Evolutionary conservation across 2,888 invertebrate genomes (phyloP).

Genomic region (Agriotes lineatus): DNA sequence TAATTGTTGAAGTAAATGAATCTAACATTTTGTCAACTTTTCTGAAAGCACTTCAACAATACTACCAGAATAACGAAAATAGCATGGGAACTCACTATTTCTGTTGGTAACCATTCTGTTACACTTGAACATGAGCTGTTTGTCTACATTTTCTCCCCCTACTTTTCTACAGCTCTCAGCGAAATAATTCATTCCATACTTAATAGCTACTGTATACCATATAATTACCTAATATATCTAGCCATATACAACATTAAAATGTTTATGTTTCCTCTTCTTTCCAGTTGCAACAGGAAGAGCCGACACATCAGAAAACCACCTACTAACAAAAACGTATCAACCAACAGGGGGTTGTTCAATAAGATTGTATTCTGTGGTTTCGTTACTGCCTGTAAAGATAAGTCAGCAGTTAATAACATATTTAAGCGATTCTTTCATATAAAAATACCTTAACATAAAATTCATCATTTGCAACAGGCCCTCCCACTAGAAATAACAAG

Average conservation of each 20-base stretch:
- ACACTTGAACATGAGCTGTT: no score
- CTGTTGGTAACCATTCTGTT: no score
- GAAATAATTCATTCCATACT: no score
- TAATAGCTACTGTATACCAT: no score
- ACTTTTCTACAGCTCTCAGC: no score
- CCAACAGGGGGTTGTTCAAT: slow-evolving; percentile 76
- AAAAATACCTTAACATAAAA: slow-evolving; percentile 72
- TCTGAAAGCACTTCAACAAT: no score
- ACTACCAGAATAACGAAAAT: no score
- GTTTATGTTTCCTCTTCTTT: slow-evolving; percentile 74
- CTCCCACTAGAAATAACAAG: slow-evolving; percentile 75
- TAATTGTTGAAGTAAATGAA: no score
- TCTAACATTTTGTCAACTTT: no score
- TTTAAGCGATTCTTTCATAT: background rate
- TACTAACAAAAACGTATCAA: slow-evolving; percentile 79
- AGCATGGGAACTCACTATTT: no score
- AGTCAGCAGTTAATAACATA: background rate
- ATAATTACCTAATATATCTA: slow-evolving; percentile 75
- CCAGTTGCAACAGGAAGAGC: slow-evolving; percentile 75
- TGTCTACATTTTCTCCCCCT: no score
- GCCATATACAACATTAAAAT: slow-evolving; percentile 73
- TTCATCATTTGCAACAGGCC: slow-evolving; percentile 75
- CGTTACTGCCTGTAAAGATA: slow-evolving; percentile 68
- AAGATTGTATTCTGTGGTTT: slow-evolving; percentile 73
- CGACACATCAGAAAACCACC: slow-evolving; percentile 79